Base-by-base conservation (phyloP, 2,113 vertebrate genomes). In the Hippolais icterina region DNA sequence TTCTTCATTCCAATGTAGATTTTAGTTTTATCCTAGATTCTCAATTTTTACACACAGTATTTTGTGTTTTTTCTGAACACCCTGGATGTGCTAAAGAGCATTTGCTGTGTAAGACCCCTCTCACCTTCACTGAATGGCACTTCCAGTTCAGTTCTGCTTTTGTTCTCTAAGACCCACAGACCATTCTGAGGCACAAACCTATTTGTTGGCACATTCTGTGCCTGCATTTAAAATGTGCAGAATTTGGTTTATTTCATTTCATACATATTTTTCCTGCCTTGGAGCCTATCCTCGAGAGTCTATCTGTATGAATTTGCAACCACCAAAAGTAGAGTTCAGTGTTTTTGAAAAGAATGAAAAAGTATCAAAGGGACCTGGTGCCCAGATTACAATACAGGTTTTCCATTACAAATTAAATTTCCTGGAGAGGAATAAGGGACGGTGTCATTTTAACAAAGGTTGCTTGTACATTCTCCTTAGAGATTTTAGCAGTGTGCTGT, bases 21-120 rank as follows among this genome's bases (percentile, higher is more conserved):
- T 23, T 24, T 23, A 50, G 12, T 42, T 80, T 60, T 39, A 23
- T 29, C 14, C 13, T 42, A 5, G 19, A 2, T 42, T 90, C 70
- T 75, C 11, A 61, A 4, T 53, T 80, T 64, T 80, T 64, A 37
- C 10, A 50, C 3, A 10, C 3, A 16, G 29, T 19, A 31, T 15
- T 46, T 60, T 28, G 6, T 50, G 13, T 3, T 20, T 52, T 31
- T 52, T 5, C 14, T 42, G 31, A 44, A 41, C 27, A 21, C 5
- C 3, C 7, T 53, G 6, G 1, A 53, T 12, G 11, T n/a, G 19
- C 22, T 64, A 28, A 89, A 47, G 4, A 33, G 13, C 1, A 0
- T 44, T 56, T 75, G 3, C 31, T 60, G 10, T 37, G 1, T 21
- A 28, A 59, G 10, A 41, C 17, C 4, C 10, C 3, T 50, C 15